These are phyloP conservation scores for Tokudaia tokunoshimensis DNA, from an alignment of 2,797 vertebrate species.

Conservation along the genomic window DNA sequence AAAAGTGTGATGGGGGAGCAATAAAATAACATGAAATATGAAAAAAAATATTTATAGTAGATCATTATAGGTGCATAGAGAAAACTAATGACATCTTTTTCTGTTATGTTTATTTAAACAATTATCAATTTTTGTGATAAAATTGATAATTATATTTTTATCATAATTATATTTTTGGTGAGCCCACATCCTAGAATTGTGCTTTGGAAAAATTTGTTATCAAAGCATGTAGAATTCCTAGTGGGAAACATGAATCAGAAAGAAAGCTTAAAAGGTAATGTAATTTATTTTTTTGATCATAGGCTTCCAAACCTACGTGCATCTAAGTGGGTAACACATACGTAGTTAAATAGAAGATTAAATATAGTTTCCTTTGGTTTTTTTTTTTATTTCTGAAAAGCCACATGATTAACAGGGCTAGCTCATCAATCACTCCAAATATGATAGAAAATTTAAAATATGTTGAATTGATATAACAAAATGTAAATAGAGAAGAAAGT, in stretches of 20 bases:
- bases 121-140: background rate
- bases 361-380: background rate
- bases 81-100: background rate
- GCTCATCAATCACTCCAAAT: background rate
- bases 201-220: background rate
- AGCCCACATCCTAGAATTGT: background rate
- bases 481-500: constrained; percentile 15
- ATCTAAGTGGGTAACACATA: background rate
- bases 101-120: background rate
- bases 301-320: constrained; percentile 33
- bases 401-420: constrained; percentile 8
- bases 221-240: constrained; percentile 11
- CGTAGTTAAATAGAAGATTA: background rate
- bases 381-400: constrained; percentile 8
- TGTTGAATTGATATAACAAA: background rate
- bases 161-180: background rate
- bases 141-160: background rate
- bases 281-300: constrained; percentile 33
- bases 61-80: background rate
- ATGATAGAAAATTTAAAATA: background rate
- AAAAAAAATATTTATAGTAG: background rate
- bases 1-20: background rate
- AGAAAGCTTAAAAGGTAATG: background rate
- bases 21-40: background rate
- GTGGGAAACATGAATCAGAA: background rate